A percentile compares a stretch with the other conserved stretches of the same genome.
phyloP scores from a whole-genome alignment of 2,888 invertebrate species.

The Uloborus plumipes region DNA sequence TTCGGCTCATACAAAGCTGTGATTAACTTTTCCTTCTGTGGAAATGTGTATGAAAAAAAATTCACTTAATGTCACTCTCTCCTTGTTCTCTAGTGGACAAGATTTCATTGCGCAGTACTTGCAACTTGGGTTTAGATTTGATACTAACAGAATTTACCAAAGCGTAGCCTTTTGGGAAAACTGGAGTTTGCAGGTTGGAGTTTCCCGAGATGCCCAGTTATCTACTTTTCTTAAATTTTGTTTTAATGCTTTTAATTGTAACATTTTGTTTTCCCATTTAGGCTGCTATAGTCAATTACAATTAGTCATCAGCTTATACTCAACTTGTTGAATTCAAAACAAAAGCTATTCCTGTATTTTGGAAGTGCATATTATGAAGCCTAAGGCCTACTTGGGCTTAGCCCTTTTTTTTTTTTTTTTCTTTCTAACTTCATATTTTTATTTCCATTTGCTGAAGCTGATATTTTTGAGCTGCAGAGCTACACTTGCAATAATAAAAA shows the following conservation, averaged over 20 bases:
- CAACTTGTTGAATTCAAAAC: conserved; percentile 21
- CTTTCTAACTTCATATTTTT: too few species aligned
- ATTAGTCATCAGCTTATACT: conserved; percentile 36
- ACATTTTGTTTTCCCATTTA: conserved; percentile 26
- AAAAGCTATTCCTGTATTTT: not conserved
- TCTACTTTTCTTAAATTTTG: conserved; percentile 10
- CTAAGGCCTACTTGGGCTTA: too few species aligned
- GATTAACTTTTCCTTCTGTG: conserved; percentile 51
- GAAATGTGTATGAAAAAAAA: conserved; percentile 27
- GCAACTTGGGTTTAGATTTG: conserved; percentile 63
- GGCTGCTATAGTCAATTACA: conserved; percentile 53
- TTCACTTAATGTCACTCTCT: conserved; percentile 44
- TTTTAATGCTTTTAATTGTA: conserved; percentile 12
- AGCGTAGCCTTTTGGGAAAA: conserved; percentile 56
- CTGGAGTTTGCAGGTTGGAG: conserved; percentile 25
- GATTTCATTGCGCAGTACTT: conserved; percentile 36
- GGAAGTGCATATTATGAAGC: conserved; percentile 3
- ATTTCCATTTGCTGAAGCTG: too few species aligned
- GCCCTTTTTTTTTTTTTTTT: too few species aligned
- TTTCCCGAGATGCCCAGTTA: conserved; percentile 6
- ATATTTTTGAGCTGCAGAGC: too few species aligned
- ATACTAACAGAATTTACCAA: conserved; percentile 64
- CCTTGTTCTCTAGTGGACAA: conserved; percentile 55
- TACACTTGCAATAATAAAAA: too few species aligned
- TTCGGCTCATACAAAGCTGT: conserved; percentile 59